Percentiles rank a stretch among this genome's conserved stretches.
Conservation (phyloP, 1,140 invertebrate genomes). For the Drosophila ironensis region DNA sequence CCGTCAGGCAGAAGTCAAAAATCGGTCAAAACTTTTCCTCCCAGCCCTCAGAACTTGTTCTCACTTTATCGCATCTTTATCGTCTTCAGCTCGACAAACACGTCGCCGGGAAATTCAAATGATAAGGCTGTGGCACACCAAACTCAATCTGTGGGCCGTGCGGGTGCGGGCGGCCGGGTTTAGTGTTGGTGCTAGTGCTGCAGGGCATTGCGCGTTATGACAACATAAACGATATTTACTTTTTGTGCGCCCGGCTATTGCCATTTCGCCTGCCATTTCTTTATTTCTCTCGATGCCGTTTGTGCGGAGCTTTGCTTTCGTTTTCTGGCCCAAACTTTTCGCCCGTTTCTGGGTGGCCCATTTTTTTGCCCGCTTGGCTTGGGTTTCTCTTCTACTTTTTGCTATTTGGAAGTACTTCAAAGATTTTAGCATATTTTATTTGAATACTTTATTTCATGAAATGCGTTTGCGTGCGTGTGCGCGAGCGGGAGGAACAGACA, state of each 20-base stretch:
- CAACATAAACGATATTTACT: slow-evolving; percentile 81
- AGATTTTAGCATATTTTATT: slow-evolving; percentile 81
- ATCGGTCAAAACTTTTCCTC: slow-evolving; percentile 70
- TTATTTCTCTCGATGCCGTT: slow-evolving; percentile 46
- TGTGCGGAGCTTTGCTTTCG: slow-evolving; percentile 30
- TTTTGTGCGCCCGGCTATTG: slow-evolving; percentile 52
- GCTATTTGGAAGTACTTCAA: slow-evolving; percentile 78
- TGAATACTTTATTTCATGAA: slow-evolving; percentile 79
- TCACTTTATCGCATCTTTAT: slow-evolving; percentile 79
- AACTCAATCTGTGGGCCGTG: slow-evolving; percentile 11
- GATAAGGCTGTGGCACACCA: slow-evolving; percentile 51
- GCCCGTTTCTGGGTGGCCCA: slow-evolving; percentile 49
- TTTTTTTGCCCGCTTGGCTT: slow-evolving; percentile 52
- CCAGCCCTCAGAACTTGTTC: slow-evolving; percentile 60
- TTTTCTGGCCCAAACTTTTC: slow-evolving; percentile 57
- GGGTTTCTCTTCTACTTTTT: slow-evolving; percentile 55
- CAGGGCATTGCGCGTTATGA: slow-evolving; percentile 75
- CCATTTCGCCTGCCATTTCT: slow-evolving; percentile 42
- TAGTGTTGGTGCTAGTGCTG: slow-evolving; percentile 16
- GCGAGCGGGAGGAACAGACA: slow-evolving; percentile 1
- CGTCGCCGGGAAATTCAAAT: slow-evolving; percentile 71
- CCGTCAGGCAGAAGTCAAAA: slow-evolving; percentile 70
- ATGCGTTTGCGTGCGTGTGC: slow-evolving; percentile 42
- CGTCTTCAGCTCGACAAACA: slow-evolving; percentile 67
- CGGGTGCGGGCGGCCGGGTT: neutral